phyloP scores from a whole-genome alignment of 1,140 invertebrate genomes.

The Dreissena rostriformis region DNA sequence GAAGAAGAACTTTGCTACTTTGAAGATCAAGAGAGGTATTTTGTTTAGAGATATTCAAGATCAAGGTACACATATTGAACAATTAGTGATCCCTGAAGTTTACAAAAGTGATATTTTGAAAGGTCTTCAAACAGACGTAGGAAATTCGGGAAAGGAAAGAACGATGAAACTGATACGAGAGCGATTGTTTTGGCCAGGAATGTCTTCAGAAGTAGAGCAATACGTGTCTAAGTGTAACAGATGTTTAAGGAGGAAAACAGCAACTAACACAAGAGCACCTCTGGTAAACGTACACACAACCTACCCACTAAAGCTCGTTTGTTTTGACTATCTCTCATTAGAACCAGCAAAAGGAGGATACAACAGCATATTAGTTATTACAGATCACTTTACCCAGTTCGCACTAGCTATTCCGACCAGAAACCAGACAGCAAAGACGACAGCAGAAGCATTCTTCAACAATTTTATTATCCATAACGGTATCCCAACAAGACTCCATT shows the following conservation, averaged over 20 bases:
- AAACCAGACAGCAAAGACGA: slow-evolving; percentile 47
- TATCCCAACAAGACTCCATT: slow-evolving; percentile 30
- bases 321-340: slow-evolving; percentile 31
- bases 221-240: slow-evolving; percentile 23
- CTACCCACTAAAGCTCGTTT: slow-evolving; percentile 39
- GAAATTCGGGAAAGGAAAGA: background rate
- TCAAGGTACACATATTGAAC: too few relatives aligned
- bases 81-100: background rate
- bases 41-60: slow-evolving; percentile 1
- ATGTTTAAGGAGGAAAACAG: slow-evolving; percentile 33
- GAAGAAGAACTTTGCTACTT: slow-evolving; percentile 1
- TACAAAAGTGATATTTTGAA: background rate
- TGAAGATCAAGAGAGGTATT: slow-evolving; percentile 20
- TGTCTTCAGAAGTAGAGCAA: slow-evolving; percentile 7
- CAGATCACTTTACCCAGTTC: slow-evolving; percentile 53
- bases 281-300: slow-evolving; percentile 40
- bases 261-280: slow-evolving; percentile 12
- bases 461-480: slow-evolving; percentile 35
- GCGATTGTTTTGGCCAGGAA: slow-evolving; percentile 15
- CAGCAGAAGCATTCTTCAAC: slow-evolving; percentile 42
- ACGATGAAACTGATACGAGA: background rate
- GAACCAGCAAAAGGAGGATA: slow-evolving; percentile 41
- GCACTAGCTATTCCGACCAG: slow-evolving; percentile 48
- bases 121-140: background rate
- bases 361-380: slow-evolving; percentile 42